A percentile compares a stretch with the other conserved stretches of the same genome.
phyloP scores from a whole-genome alignment of 2,113 vertebrate genomes.

The Gymnorhina tibicen region DNA sequence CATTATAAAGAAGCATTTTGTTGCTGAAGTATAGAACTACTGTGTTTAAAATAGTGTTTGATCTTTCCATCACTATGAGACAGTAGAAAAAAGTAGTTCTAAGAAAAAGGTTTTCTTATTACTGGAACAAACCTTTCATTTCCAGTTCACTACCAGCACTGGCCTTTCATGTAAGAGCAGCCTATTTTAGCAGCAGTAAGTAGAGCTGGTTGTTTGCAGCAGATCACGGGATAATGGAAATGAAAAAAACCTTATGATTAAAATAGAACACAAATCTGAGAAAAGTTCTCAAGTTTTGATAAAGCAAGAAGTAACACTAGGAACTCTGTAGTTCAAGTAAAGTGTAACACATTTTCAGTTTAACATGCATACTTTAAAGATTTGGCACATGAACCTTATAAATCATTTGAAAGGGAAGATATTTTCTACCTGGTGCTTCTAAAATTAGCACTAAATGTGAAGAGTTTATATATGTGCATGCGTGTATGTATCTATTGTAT shows the following conservation, averaged over 20 bases:
- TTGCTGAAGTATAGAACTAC: constrained; percentile 17
- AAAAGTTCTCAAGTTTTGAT: not conserved
- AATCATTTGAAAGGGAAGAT: not conserved
- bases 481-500: not conserved
- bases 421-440: not conserved
- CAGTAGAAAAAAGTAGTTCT: constrained; percentile 1
- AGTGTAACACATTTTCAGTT: not conserved
- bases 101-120: constrained; percentile 56
- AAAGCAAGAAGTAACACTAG: not conserved
- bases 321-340: not conserved
- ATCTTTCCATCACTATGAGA: constrained; percentile 55
- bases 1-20: constrained; percentile 44
- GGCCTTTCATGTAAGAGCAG: constrained; percentile 40
- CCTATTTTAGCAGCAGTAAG: constrained; percentile 1
- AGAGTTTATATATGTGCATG: not conserved
- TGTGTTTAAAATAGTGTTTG: constrained; percentile 50
- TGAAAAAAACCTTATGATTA: not conserved
- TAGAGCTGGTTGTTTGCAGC: not conserved
- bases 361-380: not conserved
- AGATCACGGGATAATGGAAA: constrained; percentile 29
- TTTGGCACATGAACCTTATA: not conserved
- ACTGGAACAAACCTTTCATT: constrained; percentile 35
- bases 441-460: not conserved
- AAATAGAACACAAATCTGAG: not conserved
- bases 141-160: constrained; percentile 11